phyloP scores from a whole-genome alignment of 1,140 invertebrate species.

The Drosophila malerkotliana region DNA sequence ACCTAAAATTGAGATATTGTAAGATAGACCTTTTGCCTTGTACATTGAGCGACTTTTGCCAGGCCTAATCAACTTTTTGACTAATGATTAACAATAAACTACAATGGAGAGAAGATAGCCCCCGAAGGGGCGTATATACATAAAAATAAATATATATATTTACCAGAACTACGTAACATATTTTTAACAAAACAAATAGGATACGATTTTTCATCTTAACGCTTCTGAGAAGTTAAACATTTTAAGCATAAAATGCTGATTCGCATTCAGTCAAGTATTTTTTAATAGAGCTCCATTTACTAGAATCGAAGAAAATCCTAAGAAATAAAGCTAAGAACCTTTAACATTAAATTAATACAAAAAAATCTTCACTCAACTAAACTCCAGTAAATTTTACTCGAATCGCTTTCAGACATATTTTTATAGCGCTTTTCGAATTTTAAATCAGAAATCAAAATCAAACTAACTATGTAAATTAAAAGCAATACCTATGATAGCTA shows the following conservation, averaged over 20 bases:
- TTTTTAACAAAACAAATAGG: slow-evolving; percentile 49
- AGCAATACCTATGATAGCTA: slow-evolving; percentile 69
- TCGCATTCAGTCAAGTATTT: slow-evolving; percentile 59
- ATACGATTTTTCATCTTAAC: slow-evolving; percentile 70
- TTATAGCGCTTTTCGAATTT: slow-evolving; percentile 79
- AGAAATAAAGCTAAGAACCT: slow-evolving; percentile 7
- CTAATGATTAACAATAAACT: slow-evolving; percentile 59
- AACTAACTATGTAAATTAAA: slow-evolving; percentile 62
- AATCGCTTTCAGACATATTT: slow-evolving; percentile 75
- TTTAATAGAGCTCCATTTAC: slow-evolving; percentile 66
- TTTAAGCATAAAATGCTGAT: slow-evolving; percentile 73
- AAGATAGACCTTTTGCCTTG: slow-evolving; percentile 67
- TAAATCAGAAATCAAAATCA: slow-evolving; percentile 46
- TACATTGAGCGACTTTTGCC: slow-evolving; percentile 76
- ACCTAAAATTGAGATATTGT: slow-evolving; percentile 33
- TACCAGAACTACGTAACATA: slow-evolving; percentile 71
- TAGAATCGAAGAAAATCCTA: slow-evolving; percentile 31
- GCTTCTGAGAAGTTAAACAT: slow-evolving; percentile 75
- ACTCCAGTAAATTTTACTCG: slow-evolving; percentile 63
- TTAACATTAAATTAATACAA: slow-evolving; percentile 12
- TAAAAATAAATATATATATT: slow-evolving; percentile 52
- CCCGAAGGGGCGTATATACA: slow-evolving; percentile 12
- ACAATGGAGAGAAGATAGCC: slow-evolving; percentile 18
- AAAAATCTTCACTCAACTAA: slow-evolving; percentile 31
- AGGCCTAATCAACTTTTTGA: slow-evolving; percentile 70